A percentile compares a stretch with the other conserved stretches of the same genome.
phyloP scores from a whole-genome alignment of 2,797 vertebrate genomes.

The Liparis tanakae region DNA sequence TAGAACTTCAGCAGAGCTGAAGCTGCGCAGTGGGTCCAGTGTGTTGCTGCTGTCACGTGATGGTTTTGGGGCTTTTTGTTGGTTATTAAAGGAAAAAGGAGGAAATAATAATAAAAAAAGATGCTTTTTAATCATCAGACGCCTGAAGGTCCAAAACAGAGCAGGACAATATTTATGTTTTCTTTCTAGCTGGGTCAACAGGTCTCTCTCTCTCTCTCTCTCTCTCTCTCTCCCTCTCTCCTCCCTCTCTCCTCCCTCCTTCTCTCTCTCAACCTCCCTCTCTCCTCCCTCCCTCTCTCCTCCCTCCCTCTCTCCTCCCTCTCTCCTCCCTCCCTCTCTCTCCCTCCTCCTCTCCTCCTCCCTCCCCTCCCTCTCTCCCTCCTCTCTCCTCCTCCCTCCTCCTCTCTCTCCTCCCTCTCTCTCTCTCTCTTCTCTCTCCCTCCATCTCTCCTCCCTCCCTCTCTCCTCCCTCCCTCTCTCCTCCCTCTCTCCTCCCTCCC shows the following conservation, averaged over 20 bases:
- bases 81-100: not conserved
- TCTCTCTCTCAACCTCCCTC: not conserved
- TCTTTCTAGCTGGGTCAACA: too few relatives aligned
- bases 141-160: too few relatives aligned
- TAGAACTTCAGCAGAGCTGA: too few relatives aligned
- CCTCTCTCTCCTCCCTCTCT: too few relatives aligned
- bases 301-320: not conserved
- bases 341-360: not conserved
- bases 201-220: too few relatives aligned
- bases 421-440: too few relatives aligned
- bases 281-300: accelerated
- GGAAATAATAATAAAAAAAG: not conserved
- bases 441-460: too few relatives aligned
- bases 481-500: too few relatives aligned
- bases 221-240: not conserved
- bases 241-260: not conserved
- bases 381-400: not conserved
- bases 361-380: not conserved
- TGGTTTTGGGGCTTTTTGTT: not conserved
- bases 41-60: not conserved
- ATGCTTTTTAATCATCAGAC: too few relatives aligned
- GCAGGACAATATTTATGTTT: too few relatives aligned
- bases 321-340: not conserved
- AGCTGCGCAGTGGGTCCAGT: too few relatives aligned
- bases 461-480: too few relatives aligned